Base-by-base conservation (phyloP, 2,888 invertebrate genomes). In the Epirrita christyi region DNA sequence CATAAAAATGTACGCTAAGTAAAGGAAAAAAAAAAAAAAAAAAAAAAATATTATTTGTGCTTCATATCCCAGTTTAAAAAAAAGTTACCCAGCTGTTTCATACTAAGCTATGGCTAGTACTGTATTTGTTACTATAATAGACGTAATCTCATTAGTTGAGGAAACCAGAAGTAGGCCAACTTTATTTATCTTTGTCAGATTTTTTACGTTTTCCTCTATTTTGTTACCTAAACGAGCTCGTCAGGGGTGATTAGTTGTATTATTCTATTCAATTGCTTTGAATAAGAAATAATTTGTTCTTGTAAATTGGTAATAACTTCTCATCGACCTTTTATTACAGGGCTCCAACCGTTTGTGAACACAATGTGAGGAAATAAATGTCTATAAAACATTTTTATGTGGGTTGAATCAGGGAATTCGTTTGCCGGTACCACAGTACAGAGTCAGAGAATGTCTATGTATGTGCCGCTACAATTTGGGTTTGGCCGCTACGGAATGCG, bases 141-240 rank as follows among this genome's bases (percentile, higher is more conserved):
- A 51, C 60, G 59, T 63, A 67, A 64, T 64, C 56, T 64, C 63
- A 62, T 67, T 64, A 69, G 55, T 48, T 8, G 15, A 29, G 55
- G 50, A 52, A 61, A 45, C 59, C 48, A 60, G 55, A 63, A 63
- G 58, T 67, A 61, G 66, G 59, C 36, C 64, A 63, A 62, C 58
- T 59, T 68, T 60, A 60, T 66, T 63, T 61, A 59, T 62, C 63
- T 58, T 52, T 59, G 64, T 61, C 55, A 59, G 61, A 61, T 68
- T 64, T 67, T 66, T 59, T 55, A 47, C 47, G 51, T 52, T 66
- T 63, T 64, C 61, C 64, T 53, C 32, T 62, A n/a, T 48, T 45
- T 59, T 54, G 53, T 59, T 47, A 47, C 38, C 38, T 36, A 28
- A 52, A 59, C 41, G 48, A 48, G 51, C 38, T 51, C 47, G 34